Evolutionary conservation across 2,888 invertebrate genomes (phyloP).

Genomic region (Phaedon cochleariae): DNA sequence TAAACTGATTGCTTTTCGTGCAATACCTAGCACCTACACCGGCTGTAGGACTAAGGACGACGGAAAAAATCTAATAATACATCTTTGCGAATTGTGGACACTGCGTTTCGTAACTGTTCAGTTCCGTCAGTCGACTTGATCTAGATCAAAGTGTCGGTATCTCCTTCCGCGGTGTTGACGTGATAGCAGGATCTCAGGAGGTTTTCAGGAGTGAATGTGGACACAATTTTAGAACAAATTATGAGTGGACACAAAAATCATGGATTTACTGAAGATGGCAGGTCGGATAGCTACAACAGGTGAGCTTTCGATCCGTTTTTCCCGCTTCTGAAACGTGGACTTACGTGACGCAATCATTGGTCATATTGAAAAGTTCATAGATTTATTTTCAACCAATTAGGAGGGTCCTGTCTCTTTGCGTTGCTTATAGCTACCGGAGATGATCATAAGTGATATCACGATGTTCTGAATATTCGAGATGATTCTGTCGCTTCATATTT

Average conservation of each 20-base stretch:
- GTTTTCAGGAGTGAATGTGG: constrained; percentile 20
- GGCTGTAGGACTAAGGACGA: neutral
- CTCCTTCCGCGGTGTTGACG: neutral
- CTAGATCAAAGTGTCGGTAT: neutral
- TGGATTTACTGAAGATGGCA: constrained; percentile 38
- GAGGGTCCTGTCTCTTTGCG: too few species aligned
- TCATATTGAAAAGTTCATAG: too few species aligned
- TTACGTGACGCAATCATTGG: too few species aligned
- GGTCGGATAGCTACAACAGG: constrained; percentile 37
- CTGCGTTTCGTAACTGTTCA: constrained; percentile 8
- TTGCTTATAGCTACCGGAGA: too few species aligned
- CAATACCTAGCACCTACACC: neutral
- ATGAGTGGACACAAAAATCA: constrained; percentile 37
- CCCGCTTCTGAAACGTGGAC: too few species aligned
- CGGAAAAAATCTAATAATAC: constrained; percentile 15
- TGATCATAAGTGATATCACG: too few species aligned
- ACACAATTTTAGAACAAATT: constrained; percentile 6
- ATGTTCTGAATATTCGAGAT: too few species aligned
- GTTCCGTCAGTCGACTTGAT: neutral
- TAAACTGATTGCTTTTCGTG: constrained; percentile 9
- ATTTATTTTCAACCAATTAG: too few species aligned
- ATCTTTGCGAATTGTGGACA: neutral
- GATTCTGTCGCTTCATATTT: too few species aligned
- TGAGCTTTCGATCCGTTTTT: constrained; percentile 14
- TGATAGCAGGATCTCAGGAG: constrained; percentile 9